These are phyloP conservation scores for Metopia argyrocephala DNA, from an alignment of 2,888 invertebrate species.

Conservation along the genomic window DNA sequence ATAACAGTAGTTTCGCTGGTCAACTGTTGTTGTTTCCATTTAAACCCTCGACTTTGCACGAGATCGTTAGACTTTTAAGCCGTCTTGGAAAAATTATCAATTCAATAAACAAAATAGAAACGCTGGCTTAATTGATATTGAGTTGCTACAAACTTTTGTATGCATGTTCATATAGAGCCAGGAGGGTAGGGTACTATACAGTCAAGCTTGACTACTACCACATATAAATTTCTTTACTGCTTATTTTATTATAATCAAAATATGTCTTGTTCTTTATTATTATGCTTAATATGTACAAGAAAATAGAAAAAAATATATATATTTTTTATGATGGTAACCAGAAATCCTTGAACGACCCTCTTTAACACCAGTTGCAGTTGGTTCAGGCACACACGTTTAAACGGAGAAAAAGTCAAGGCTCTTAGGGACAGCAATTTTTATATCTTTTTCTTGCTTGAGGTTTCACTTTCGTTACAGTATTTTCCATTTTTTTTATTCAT, in stretches of 20 bases:
- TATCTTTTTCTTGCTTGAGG: not conserved
- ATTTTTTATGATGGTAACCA: not conserved
- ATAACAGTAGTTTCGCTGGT: no score
- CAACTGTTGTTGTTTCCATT: no score
- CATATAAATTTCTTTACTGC: not conserved
- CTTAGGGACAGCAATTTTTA: conserved; percentile 11
- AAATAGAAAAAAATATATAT: not conserved
- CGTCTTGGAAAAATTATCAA: no score
- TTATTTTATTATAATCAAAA: conserved; percentile 24
- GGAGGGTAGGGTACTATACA: no score
- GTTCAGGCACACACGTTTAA: not conserved
- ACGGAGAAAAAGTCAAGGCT: conserved; percentile 24
- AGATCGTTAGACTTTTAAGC: no score
- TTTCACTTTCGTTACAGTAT: not conserved
- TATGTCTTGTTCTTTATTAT: conserved; percentile 37
- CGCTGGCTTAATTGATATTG: no score
- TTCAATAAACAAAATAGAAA: no score
- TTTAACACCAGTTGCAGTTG: conserved; percentile 12
- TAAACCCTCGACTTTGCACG: no score
- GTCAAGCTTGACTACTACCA: no score
- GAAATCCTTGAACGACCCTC: conserved; percentile 49
- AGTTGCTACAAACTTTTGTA: no score
- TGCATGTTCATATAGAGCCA: no score
- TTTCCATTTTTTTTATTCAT: not conserved
- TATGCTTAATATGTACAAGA: not conserved